Evolutionary conservation across 2,113 vertebrate genomes (phyloP).

Genomic region (Saccopteryx bilineata): DNA sequence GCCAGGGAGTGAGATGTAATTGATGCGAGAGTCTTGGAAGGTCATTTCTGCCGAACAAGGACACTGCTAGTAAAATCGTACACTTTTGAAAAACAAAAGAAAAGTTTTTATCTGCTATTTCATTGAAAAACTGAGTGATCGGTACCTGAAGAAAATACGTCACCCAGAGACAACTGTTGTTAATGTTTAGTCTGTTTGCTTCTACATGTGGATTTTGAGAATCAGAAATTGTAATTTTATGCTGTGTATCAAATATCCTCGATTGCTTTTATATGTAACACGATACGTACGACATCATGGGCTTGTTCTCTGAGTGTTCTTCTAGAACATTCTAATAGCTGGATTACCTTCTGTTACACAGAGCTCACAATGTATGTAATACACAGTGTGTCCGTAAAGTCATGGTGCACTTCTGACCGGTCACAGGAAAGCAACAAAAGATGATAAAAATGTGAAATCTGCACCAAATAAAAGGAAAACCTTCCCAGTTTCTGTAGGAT

Average conservation of each 20-base stretch:
- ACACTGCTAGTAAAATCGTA: not conserved
- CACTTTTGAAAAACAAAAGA: not conserved
- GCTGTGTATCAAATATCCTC: not conserved
- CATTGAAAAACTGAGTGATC: not conserved
- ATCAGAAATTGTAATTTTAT: not conserved
- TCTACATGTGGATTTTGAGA: conserved; percentile 15
- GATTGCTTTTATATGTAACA: not conserved
- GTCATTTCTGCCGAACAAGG: conserved; percentile 20
- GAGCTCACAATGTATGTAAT: not conserved
- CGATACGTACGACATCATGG: not conserved
- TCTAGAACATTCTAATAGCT: not conserved
- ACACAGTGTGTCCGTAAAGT: no score
- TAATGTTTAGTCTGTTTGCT: conserved; percentile 3
- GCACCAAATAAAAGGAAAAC: no score
- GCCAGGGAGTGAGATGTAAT: conserved; percentile 21
- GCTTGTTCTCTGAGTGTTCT: not conserved
- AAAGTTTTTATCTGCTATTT: not conserved
- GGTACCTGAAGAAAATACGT: not conserved
- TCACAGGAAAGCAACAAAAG: no score
- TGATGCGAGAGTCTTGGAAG: conserved; percentile 55
- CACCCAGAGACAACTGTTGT: not conserved
- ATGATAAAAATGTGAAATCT: no score
- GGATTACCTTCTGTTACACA: not conserved
- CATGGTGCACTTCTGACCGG: no score
- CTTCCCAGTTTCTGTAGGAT: no score